A percentile compares a stretch with the other conserved stretches of the same genome.
phyloP scores from a whole-genome alignment of 2,888 invertebrate genomes.

The Zootermopsis nevadensis region DNA sequence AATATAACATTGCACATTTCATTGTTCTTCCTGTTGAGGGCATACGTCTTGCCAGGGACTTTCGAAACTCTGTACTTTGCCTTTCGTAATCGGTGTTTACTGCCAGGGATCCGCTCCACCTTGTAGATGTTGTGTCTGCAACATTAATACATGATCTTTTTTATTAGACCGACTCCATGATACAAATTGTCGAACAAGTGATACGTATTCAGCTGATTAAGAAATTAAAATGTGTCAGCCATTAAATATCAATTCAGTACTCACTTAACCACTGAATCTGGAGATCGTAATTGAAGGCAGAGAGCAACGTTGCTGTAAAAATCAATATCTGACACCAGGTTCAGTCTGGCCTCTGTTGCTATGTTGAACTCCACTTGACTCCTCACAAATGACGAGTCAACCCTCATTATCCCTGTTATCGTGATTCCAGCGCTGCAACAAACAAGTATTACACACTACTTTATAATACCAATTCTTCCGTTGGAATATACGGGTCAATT shows the following conservation, averaged over 20 bases:
- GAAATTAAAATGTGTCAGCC: too few species aligned
- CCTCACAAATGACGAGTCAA: conserved; percentile 74
- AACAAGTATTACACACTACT: not conserved
- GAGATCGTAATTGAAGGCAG: conserved; percentile 81
- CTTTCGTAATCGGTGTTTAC: conserved; percentile 71
- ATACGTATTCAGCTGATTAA: too few species aligned
- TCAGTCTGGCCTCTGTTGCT: conserved; percentile 75
- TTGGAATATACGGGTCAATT: too few species aligned
- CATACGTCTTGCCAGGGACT: conserved; percentile 77
- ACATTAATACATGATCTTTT: conserved; percentile 36
- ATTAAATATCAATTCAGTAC: conserved; percentile 45
- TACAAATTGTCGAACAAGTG: too few species aligned
- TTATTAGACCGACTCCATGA: too few species aligned
- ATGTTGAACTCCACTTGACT: conserved; percentile 74
- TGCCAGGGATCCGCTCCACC: conserved; percentile 73
- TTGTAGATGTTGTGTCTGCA: conserved; percentile 73
- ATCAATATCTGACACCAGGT: conserved; percentile 79
- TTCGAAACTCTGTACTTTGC: conserved; percentile 67
- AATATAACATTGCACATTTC: conserved; percentile 73
- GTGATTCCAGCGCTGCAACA: conserved; percentile 74
- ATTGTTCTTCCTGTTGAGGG: conserved; percentile 81
- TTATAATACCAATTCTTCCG: too few species aligned
- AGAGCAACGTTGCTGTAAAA: conserved; percentile 80
- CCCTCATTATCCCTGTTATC: conserved; percentile 71
- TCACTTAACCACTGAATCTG: conserved; percentile 73